Conservation (phyloP, 2,888 invertebrate genomes). For the Dynastes maya region DNA sequence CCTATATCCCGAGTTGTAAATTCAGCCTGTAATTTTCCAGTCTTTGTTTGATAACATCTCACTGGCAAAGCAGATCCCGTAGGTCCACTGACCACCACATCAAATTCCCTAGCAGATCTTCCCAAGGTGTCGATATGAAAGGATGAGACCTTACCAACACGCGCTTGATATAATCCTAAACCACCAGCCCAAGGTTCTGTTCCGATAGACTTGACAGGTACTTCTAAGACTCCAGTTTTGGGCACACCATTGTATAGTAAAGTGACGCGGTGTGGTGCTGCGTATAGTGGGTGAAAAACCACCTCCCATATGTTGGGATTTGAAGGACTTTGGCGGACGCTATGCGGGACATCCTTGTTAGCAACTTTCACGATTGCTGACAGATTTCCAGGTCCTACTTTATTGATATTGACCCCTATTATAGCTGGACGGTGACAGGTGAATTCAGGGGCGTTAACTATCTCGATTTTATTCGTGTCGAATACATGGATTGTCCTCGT, state of each 20-base stretch:
- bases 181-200: slow-evolving; percentile 76
- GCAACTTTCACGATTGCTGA: slow-evolving; percentile 87
- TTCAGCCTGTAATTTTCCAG: slow-evolving; percentile 95
- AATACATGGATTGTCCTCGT: slow-evolving; percentile 78
- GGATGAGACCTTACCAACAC: slow-evolving; percentile 85
- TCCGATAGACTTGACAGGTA: slow-evolving; percentile 68
- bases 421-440: slow-evolving; percentile 87
- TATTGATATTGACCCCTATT: slow-evolving; percentile 76
- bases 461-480: slow-evolving; percentile 75
- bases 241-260: slow-evolving; percentile 92
- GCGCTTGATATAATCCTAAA: slow-evolving; percentile 89
- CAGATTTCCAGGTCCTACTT: slow-evolving; percentile 88
- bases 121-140: slow-evolving; percentile 93
- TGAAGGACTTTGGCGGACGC: slow-evolving; percentile 80
- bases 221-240: slow-evolving; percentile 74
- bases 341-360: slow-evolving; percentile 86
- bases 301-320: slow-evolving; percentile 86
- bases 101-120: slow-evolving; percentile 89
- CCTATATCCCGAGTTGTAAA: slow-evolving; percentile 88
- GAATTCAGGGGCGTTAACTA: slow-evolving; percentile 75
- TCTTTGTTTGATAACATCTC: slow-evolving; percentile 95
- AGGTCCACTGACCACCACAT: slow-evolving; percentile 83
- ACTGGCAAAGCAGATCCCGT: slow-evolving; percentile 69
- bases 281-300: slow-evolving; percentile 89
- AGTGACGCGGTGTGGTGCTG: slow-evolving; percentile 90